These are phyloP conservation scores for Hippocampus abdominalis DNA, from an alignment of 2,113 vertebrate species.

Conservation along the genomic window DNA sequence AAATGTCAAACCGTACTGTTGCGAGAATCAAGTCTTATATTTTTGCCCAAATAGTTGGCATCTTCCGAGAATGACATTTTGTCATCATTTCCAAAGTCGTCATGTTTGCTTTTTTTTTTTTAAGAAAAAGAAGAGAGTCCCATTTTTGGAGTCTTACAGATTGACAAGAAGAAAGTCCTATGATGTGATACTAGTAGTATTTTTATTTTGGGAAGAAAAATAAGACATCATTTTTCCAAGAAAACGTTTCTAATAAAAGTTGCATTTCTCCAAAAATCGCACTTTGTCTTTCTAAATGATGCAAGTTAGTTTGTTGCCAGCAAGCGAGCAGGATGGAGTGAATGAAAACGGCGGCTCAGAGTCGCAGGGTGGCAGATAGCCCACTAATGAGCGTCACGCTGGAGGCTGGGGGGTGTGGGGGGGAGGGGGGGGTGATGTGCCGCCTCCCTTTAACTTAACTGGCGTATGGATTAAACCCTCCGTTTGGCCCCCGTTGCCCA, in stretches of 20 bases:
- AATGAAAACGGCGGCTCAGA: constrained; percentile 47
- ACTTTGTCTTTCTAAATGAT: background rate
- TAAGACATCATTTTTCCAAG: background rate
- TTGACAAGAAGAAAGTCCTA: background rate
- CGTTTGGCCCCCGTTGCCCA: constrained; percentile 86
- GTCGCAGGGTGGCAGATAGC: constrained; percentile 50
- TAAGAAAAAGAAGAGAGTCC: too few relatives aligned
- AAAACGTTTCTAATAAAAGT: background rate
- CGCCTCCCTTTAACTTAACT: constrained; percentile 86
- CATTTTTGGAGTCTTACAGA: too few relatives aligned
- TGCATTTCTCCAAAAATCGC: background rate
- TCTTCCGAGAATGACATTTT: too few relatives aligned
- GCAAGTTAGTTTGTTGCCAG: constrained; percentile 24
- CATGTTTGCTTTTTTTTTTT: too few relatives aligned
- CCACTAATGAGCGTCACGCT: constrained; percentile 51
- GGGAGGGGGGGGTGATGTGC: constrained; percentile 71
- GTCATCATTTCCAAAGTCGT: too few relatives aligned
- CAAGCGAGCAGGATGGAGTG: constrained; percentile 26
- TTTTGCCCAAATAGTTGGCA: too few relatives aligned
- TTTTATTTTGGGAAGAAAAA: background rate
- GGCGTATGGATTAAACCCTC: constrained; percentile 98
- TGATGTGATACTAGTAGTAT: background rate
- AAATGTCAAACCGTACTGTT: too few relatives aligned
- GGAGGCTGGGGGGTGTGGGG: constrained; percentile 25
- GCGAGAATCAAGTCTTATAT: too few relatives aligned